Evolutionary conservation across 35 echinoderm and acorn worm species (phyloP).

Genomic region (Ophioderma brevispina): DNA sequence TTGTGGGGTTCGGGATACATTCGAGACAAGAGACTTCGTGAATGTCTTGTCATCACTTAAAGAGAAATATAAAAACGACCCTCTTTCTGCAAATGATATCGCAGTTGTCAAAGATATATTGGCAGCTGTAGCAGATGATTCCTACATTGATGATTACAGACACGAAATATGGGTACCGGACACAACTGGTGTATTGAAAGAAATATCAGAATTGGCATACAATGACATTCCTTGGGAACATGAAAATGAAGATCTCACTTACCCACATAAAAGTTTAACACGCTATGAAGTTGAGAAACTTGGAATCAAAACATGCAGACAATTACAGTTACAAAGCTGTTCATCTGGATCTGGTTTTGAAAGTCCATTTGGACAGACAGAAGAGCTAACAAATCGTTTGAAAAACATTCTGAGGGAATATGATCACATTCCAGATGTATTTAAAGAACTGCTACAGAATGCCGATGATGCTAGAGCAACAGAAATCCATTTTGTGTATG

Average conservation of each 20-base stretch:
- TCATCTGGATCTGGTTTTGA: background rate
- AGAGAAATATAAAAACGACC: background rate
- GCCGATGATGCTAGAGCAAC: constrained; percentile 87
- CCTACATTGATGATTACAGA: background rate
- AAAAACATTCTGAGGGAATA: constrained; percentile 66
- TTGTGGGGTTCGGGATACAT: background rate
- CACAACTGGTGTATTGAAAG: background rate
- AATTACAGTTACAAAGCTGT: background rate
- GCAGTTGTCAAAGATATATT: background rate
- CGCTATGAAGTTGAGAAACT: background rate
- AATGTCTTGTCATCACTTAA: background rate
- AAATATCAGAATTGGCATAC: background rate
- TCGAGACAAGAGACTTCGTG: background rate
- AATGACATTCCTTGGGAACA: background rate
- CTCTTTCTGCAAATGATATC: background rate
- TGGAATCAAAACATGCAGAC: background rate
- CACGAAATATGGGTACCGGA: background rate
- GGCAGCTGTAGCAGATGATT: background rate
- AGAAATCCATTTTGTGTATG: constrained; percentile 85
- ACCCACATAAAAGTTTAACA: background rate
- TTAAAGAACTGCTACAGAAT: constrained; percentile 94
- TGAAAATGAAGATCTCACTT: background rate
- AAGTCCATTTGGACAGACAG: constrained; percentile 68
- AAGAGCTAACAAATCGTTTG: constrained; percentile 67
- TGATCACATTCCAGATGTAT: constrained; percentile 51